A percentile compares a stretch with the other conserved stretches of the same genome.
Conservation (phyloP, 2,113 vertebrate species). For the Leptocoma aspasia region DNA sequence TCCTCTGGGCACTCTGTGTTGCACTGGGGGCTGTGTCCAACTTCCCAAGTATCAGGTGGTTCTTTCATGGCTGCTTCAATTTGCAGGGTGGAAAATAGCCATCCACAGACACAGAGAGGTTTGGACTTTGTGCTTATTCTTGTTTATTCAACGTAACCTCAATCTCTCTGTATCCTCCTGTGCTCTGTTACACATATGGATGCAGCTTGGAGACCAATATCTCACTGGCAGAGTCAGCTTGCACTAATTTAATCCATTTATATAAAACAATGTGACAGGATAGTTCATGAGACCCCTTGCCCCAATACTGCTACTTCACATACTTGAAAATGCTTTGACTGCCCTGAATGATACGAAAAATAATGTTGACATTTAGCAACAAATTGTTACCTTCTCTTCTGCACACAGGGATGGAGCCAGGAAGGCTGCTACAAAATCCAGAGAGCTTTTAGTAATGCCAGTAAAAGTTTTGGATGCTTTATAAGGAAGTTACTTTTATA, state of each 20-base stretch:
- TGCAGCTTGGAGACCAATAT: background rate
- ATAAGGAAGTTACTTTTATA: background rate
- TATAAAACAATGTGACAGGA: background rate
- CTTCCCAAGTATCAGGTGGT: background rate
- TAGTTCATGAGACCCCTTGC: background rate
- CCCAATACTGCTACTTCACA: background rate
- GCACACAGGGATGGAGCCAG: background rate
- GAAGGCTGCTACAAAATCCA: background rate
- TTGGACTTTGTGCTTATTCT: background rate
- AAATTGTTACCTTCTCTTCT: background rate
- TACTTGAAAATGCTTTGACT: background rate
- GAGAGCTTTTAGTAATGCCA: background rate
- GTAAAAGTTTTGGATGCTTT: background rate
- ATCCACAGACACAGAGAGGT: background rate
- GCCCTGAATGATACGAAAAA: background rate
- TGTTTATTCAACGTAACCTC: background rate
- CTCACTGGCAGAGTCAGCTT: background rate
- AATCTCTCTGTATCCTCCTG: background rate
- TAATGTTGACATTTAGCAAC: background rate
- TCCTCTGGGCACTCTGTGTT: background rate
- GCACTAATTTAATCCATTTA: background rate
- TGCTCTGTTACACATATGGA: background rate
- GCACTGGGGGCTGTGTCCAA: background rate
- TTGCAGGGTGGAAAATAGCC: background rate
- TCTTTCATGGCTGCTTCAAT: background rate